These are phyloP conservation scores for Ophthalmolycus amberensis DNA, from an alignment of 2,113 vertebrate genomes.

Conservation along the genomic window DNA sequence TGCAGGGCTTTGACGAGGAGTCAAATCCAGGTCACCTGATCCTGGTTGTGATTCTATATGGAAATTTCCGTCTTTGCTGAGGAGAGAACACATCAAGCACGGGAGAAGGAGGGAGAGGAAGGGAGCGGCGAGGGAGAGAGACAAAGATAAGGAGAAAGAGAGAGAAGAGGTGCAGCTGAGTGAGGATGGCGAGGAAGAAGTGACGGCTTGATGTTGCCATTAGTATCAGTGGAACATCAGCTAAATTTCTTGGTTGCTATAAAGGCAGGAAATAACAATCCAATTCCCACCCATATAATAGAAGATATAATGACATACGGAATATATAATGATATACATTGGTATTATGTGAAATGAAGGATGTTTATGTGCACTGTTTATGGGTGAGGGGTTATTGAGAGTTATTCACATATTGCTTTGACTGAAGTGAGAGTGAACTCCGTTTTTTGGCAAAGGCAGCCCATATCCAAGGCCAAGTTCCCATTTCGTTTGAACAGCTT, in stretches of 20 bases:
- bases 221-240: conserved; percentile 71
- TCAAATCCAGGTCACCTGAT: conserved; percentile 83
- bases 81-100: conserved; percentile 71
- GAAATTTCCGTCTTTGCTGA: conserved; percentile 79
- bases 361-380: conserved; percentile 54
- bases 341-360: conserved; percentile 52
- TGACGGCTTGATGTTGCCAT: conserved; percentile 73
- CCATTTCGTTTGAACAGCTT: conserved; percentile 64
- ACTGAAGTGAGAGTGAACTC: conserved; percentile 31
- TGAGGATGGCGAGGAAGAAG: conserved; percentile 52
- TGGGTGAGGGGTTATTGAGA: conserved; percentile 27
- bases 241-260: conserved; percentile 71
- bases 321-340: conserved; percentile 63
- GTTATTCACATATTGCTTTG: conserved; percentile 44
- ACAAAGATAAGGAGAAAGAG: conserved; percentile 33
- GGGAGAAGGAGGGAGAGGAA: conserved; percentile 16
- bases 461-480: conserved; percentile 37
- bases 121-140: conserved; percentile 11
- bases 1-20: conserved; percentile 72
- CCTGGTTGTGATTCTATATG: conserved; percentile 80
- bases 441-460: conserved; percentile 19
- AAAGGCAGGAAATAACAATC: conserved; percentile 65
- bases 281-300: conserved; percentile 64
- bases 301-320: conserved; percentile 62
- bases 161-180: conserved; percentile 53